Percentiles rank a stretch among this genome's conserved stretches.
Conservation (phyloP, 2,113 vertebrate genomes). For the Podocnemis expansa region DNA sequence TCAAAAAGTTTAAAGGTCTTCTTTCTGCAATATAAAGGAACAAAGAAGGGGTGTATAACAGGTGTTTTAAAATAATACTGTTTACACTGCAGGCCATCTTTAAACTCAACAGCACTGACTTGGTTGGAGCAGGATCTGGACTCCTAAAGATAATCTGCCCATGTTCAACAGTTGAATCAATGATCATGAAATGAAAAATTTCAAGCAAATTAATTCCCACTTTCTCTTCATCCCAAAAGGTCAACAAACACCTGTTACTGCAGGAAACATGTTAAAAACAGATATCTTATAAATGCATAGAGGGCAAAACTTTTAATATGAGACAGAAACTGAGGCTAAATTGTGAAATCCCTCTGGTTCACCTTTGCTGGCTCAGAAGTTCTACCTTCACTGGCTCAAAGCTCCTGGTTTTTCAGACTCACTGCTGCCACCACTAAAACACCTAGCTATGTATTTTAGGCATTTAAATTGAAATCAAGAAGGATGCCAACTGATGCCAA, state of each 20-base stretch:
- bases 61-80: not conserved
- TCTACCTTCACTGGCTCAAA: slow-evolving; percentile 11
- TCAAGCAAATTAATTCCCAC: not conserved
- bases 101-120: not conserved
- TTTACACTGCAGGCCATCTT: not conserved
- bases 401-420: slow-evolving; percentile 12
- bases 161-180: not conserved
- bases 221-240: not conserved
- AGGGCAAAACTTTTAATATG: slow-evolving; percentile 26
- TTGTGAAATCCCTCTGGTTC: slow-evolving; percentile 26
- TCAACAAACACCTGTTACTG: slow-evolving; percentile 30
- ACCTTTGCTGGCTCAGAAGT: not conserved
- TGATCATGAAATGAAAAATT: not conserved
- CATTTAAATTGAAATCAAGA: not conserved
- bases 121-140: not conserved
- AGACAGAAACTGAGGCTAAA: slow-evolving; percentile 52
- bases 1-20: not conserved
- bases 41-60: not conserved
- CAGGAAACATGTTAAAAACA: slow-evolving; percentile 38
- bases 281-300: slow-evolving; percentile 32
- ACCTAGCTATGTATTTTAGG: not conserved
- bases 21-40: not conserved
- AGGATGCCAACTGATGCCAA: not conserved
- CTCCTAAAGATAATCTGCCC: not conserved
- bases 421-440: not conserved